These are phyloP conservation scores for Schizaphis graminum DNA, from an alignment of 2,888 invertebrate species.

Conservation along the genomic window DNA sequence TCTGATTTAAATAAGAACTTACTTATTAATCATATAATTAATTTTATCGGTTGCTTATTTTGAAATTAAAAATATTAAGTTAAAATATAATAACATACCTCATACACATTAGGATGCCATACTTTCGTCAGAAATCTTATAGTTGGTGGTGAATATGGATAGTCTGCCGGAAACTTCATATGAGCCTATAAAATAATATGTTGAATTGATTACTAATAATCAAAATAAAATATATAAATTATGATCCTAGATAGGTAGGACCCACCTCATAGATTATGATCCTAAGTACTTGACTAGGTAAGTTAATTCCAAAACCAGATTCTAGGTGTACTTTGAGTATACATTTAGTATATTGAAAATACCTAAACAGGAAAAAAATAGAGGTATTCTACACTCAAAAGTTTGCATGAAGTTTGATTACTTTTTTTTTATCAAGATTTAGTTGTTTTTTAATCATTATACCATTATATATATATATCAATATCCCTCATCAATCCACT, in stretches of 20 bases:
- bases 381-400: neutral
- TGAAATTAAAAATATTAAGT: neutral
- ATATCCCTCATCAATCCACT: no score
- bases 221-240: neutral
- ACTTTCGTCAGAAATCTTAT: constrained; percentile 99
- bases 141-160: constrained; percentile 98
- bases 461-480: no score
- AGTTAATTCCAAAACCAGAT: neutral
- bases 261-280: neutral
- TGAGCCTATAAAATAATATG: constrained; percentile 84
- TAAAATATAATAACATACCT: constrained; percentile 78
- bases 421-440: neutral
- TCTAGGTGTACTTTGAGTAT: neutral
- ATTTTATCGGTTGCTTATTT: neutral
- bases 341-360: neutral
- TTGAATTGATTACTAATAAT: neutral
- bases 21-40: neutral
- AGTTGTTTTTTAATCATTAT: neutral
- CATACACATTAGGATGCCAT: constrained; percentile 99
- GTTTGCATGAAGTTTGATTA: neutral
- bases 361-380: neutral
- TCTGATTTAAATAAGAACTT: neutral
- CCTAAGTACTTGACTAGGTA: neutral
- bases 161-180: constrained; percentile 98
- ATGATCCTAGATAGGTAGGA: neutral